Evolutionary conservation across 2,113 vertebrate genomes (phyloP).

Genomic region (Panthera uncia): DNA sequence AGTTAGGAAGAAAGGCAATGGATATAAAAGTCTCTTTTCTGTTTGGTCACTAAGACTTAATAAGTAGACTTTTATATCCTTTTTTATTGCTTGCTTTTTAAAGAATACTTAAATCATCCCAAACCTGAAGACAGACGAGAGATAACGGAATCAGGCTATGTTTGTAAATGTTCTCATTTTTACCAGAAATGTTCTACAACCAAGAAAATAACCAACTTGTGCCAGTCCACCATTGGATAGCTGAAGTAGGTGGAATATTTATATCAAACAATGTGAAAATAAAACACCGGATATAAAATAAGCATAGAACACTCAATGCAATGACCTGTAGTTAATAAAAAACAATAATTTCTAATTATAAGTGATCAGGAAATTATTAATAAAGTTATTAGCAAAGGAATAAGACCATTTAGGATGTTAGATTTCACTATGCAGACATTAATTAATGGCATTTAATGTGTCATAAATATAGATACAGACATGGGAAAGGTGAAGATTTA

Average conservation of each 20-base stretch:
- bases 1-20: not conserved
- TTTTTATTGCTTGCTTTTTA: not conserved
- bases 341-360: not conserved
- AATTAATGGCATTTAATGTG: not conserved
- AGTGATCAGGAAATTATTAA: not conserved
- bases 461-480: not conserved
- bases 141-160: not conserved
- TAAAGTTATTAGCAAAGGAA: not conserved
- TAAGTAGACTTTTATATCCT: not conserved
- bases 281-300: not conserved
- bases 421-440: not conserved
- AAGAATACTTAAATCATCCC: not conserved
- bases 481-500: not conserved
- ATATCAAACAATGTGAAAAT: not conserved
- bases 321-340: not conserved
- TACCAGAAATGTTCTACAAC: not conserved
- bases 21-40: not conserved
- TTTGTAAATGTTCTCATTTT: not conserved
- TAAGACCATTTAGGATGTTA: not conserved
- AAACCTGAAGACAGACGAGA: not conserved
- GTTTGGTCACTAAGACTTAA: not conserved
- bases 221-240: not conserved
- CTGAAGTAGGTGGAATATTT: not conserved
- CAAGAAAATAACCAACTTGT: not conserved
- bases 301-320: not conserved